Conservation (phyloP, 2,797 vertebrate genomes). For the Cuculus canorus region DNA sequence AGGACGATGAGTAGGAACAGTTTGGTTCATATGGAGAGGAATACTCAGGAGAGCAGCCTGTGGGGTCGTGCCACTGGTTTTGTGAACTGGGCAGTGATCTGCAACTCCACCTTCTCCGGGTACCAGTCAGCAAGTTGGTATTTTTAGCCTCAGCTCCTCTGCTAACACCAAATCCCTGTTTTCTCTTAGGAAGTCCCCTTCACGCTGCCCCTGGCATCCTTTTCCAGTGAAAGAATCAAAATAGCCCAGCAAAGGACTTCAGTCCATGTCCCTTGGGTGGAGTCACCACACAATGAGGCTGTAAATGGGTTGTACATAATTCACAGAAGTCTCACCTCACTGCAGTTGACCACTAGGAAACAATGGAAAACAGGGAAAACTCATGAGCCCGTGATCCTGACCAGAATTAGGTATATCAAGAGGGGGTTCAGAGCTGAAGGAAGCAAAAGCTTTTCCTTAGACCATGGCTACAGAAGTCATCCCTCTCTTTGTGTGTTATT, state of each 20-base stretch:
- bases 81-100: too few species aligned
- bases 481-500: too few species aligned
- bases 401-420: background rate
- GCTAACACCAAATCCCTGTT: too few species aligned
- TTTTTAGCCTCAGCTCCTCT: background rate
- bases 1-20: accelerated
- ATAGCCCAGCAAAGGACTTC: accelerated
- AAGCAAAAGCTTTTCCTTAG: background rate
- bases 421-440: background rate
- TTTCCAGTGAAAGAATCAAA: background rate
- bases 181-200: too few species aligned
- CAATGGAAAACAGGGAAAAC: background rate
- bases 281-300: accelerated
- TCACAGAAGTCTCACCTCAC: background rate
- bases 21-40: background rate
- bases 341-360: background rate
- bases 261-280: accelerated
- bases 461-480: background rate
- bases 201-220: background rate
- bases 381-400: too few species aligned
- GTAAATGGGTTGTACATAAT: accelerated
- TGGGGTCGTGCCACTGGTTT: accelerated
- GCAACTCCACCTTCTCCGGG: background rate
- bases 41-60: background rate
- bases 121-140: too few species aligned